Percentiles rank a stretch among this genome's conserved stretches.
Conservation (phyloP, 2,113 vertebrate genomes). For the Stigmatopora nigra region DNA sequence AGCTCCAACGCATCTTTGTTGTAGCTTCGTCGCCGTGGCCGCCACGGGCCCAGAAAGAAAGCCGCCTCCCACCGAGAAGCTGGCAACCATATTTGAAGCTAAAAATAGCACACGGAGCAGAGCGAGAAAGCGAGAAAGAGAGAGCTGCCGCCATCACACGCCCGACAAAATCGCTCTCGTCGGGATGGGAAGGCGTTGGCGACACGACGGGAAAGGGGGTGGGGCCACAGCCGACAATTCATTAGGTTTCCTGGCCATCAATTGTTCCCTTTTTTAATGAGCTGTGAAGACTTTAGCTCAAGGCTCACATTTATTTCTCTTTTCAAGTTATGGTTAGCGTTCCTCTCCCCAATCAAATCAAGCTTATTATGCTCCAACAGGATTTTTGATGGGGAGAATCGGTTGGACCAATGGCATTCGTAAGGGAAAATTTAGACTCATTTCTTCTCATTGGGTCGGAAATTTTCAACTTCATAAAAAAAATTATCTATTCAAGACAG, state of each 20-base stretch:
- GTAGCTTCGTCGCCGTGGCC: slow-evolving; percentile 39
- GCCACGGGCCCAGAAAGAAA: slow-evolving; percentile 30
- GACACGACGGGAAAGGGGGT: not conserved
- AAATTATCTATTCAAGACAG: too few species aligned
- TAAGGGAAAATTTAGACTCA: not conserved
- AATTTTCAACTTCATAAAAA: too few species aligned
- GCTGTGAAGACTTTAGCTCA: not conserved
- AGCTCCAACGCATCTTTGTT: slow-evolving; percentile 22
- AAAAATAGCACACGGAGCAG: slow-evolving; percentile 51
- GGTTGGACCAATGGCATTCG: not conserved
- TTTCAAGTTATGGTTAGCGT: not conserved
- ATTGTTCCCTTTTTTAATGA: not conserved
- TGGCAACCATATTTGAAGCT: slow-evolving; percentile 58
- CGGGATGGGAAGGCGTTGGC: not conserved
- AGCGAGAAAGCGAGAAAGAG: not conserved
- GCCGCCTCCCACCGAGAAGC: slow-evolving; percentile 45
- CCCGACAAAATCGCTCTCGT: not conserved
- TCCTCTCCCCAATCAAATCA: not conserved
- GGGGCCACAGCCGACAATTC: not conserved
- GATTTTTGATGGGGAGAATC: not conserved
- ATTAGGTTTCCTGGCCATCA: not conserved
- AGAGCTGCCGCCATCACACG: not conserved
- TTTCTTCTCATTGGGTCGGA: too few species aligned
- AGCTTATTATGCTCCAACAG: not conserved
- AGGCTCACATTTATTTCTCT: not conserved